Evolutionary conservation across 2,797 vertebrate species (phyloP), one percentile per base, ranked within the genome.

Genomic region (Rhynchonycteris naso): DNA sequence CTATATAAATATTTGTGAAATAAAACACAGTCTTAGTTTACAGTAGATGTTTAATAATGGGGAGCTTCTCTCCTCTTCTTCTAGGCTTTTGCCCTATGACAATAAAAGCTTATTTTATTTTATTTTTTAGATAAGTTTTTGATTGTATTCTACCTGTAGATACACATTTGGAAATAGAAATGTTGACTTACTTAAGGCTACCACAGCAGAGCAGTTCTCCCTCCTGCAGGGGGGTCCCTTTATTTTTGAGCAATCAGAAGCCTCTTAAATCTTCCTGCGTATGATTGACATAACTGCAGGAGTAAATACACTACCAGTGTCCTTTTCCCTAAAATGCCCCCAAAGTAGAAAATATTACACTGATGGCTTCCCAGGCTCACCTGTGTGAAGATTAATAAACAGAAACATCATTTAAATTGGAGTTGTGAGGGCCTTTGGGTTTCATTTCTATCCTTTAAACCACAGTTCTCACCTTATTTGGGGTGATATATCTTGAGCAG

Each of bases 391-490:
- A 52, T 65, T 82, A 52, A 82, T 47, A 65, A 22, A 65, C 43
- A 33, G 43, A 52, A 65, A 50, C 38, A 38, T 65, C 63, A 8
- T 26, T 10, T 66, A 52, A 75, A 83, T 18, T 52, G 80, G 14
- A 83, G 30, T 52, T 52, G 61, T 9, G 61, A 83, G 61, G 30
- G 61, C 21, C 13, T 66, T n/a, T n/a, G n/a, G n/a, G n/a, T n/a
- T n/a, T n/a, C n/a, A n/a, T 98, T 98, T 98, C 98, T n/a, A n/a
- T 99, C 98, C 98, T 98, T 97, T 95, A n/a, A n/a, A 97, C 98
- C 98, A 98, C 98, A 98, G 97, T 99, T 98, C 99, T 98, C 98
- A 95, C 98, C 98, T 99, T 98, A 97, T 98, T 98, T 98, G 98
- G 97, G 38, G 38, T 7, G 7, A 98, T 98, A 97, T 98, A 98